Evolutionary conservation across 2,888 invertebrate genomes (phyloP), one percentile per base, ranked within the genome.

Genomic region (Cephalotes varians): DNA sequence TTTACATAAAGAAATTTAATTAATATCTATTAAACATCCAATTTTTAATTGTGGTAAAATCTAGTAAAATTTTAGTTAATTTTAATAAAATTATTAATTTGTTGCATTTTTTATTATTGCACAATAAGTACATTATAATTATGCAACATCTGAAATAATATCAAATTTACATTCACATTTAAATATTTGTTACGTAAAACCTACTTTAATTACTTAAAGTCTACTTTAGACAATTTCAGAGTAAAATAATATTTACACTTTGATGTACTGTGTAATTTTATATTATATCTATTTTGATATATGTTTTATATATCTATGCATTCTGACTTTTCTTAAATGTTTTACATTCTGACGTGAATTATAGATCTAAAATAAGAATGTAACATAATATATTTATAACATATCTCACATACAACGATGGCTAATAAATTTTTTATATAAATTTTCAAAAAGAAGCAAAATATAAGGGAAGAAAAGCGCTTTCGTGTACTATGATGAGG

Each of bases 371-470:
- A 40, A 21, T 21, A 28, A 9, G 18, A 25, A 9, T 64, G 37
- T 25, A 1, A 44, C 18, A 1, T 44, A 28, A 65, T 18, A 44
- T 18, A 44, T 44, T 64, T 54, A 37, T 37, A 25, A 28, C 15
- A 31, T 15, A 18, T 28, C 18, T 60, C 34, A 25, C 25, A 34
- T 34, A 4, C 37, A 28, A 77, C 9, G 18, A 65, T 44, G 44
- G 10, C 64, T 58, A 34, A 76, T 69, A 34, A 47, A 47, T 58
- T 58, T 12, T 31, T 12, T 44, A 79, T 25, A 71, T 44, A 44
- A 77, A 69, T 69, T 56, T n/a, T 69, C 12, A 44, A 25, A 77
- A 28, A 56, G 31, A 76, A 40, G 28, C 28, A 12, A 21, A 44
- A 69, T 37, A 21, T 47, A 40, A 28, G 44, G 15, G 6, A 34